Conservation (phyloP, 2,888 invertebrate genomes). For the Apodemia duryi region DNA sequence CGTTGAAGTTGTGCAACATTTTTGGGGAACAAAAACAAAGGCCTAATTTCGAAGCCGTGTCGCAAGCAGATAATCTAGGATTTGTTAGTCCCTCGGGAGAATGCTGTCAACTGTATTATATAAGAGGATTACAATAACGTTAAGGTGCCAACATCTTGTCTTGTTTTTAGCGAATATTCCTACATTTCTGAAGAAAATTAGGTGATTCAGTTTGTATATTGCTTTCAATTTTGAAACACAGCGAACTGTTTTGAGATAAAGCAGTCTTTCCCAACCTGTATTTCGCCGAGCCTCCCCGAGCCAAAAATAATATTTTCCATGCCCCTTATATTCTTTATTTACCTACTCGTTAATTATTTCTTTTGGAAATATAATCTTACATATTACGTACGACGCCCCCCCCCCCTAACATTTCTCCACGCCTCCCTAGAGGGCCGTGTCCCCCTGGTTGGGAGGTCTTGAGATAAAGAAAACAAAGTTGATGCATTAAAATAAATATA, state of each 20-base stretch:
- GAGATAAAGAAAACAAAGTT: neutral
- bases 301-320: no score
- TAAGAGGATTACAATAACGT: constrained; percentile 55
- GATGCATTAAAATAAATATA: neutral
- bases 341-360: no score
- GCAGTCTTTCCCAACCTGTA: no score
- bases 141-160: constrained; percentile 27
- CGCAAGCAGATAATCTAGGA: constrained; percentile 63
- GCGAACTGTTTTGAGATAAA: neutral
- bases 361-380: no score
- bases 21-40: constrained; percentile 51
- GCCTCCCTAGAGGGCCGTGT: no score
- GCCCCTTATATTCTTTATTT: no score
- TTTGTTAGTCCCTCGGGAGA: constrained; percentile 54
- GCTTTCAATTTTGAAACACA: neutral
- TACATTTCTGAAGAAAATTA: neutral
- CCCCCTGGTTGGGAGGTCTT: no score
- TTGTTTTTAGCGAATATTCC: constrained; percentile 6
- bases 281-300: no score
- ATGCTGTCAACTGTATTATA: constrained; percentile 41
- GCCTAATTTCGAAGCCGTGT: constrained; percentile 66
- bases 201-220: no score
- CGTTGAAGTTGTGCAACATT: constrained; percentile 21
- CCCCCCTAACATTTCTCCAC: no score
- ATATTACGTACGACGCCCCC: no score